phyloP scores from a whole-genome alignment of 2,113 vertebrate genomes.

The Lagenorhynchus albirostris region DNA sequence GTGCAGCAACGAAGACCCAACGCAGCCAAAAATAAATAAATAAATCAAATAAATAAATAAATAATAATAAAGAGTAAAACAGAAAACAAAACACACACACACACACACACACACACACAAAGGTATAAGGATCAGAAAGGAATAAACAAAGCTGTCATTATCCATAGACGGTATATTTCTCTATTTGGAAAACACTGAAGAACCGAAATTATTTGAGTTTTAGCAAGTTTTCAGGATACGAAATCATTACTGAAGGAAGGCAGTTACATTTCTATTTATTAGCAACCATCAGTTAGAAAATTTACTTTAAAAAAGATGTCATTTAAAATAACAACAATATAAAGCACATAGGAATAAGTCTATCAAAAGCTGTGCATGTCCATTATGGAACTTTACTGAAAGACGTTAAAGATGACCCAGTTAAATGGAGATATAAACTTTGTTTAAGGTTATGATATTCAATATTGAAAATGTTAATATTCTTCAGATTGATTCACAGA shows the following conservation, averaged over 20 bases:
- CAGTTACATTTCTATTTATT: neutral
- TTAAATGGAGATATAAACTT: neutral
- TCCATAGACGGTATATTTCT: neutral
- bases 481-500: neutral
- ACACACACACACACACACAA: too few relatives aligned
- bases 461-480: conserved; percentile 1
- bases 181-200: neutral
- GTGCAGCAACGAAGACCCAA: too few relatives aligned
- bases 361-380: neutral
- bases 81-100: too few relatives aligned
- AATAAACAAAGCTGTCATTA: neutral
- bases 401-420: neutral
- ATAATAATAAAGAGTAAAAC: too few relatives aligned
- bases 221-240: neutral
- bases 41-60: too few relatives aligned
- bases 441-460: neutral
- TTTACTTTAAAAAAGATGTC: neutral
- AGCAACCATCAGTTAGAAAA: neutral
- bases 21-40: too few relatives aligned
- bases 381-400: neutral
- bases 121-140: neutral
- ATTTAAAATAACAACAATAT: neutral
- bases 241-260: neutral
- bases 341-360: neutral
- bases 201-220: neutral